These are phyloP conservation scores for Vespertilio murinus DNA, from an alignment of 2,797 vertebrate species.

Conservation along the genomic window DNA sequence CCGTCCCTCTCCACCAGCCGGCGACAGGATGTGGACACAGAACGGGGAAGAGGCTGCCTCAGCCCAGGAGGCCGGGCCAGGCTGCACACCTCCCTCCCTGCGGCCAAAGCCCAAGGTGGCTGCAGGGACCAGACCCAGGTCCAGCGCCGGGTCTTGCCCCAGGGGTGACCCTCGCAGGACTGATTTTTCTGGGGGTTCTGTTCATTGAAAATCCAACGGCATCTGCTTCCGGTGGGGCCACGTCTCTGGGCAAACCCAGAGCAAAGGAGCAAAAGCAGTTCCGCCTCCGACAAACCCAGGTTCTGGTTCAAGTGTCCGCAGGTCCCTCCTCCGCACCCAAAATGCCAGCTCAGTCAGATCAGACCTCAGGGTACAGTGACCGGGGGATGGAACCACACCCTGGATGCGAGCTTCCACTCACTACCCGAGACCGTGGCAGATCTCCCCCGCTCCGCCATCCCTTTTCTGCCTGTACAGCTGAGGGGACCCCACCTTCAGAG, in stretches of 20 bases:
- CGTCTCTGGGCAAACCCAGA: background rate
- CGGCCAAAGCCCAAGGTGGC: background rate
- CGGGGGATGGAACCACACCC: background rate
- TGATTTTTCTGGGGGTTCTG: background rate
- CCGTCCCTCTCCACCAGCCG: background rate
- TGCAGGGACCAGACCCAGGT: background rate
- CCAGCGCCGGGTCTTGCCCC: rapidly evolving
- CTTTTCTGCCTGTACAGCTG: background rate
- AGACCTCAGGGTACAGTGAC: background rate
- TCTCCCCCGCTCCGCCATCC: background rate
- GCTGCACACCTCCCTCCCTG: too few species aligned
- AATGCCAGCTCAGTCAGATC: background rate
- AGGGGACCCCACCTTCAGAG: background rate
- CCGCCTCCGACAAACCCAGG: background rate
- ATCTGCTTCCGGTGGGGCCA: background rate
- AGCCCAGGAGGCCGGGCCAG: background rate
- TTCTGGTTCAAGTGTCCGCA: background rate
- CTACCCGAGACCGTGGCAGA: background rate
- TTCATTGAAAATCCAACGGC: background rate
- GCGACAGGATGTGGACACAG: background rate
- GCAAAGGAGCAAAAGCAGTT: background rate
- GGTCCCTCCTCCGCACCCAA: background rate
- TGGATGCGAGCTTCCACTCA: background rate
- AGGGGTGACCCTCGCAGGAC: background rate
- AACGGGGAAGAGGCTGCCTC: background rate